Evolutionary conservation across 2,797 vertebrate genomes (phyloP), one percentile per base, ranked within the genome.

Genomic region (Pteropus rufus): DNA sequence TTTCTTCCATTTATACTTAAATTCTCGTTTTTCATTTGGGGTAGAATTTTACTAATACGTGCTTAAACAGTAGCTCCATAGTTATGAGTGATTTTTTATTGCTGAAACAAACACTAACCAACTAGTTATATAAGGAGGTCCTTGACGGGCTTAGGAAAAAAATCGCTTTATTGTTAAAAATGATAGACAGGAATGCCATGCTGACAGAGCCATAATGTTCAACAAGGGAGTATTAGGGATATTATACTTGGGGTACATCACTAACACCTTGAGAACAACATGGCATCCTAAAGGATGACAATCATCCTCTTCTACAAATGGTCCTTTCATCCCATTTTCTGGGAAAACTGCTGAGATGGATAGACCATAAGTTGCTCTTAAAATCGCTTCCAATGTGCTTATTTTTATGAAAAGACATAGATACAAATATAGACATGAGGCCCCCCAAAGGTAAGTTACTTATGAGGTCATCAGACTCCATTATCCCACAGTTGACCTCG

Each of bases 1-100:
- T 97, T 98, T 97, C 97, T 96, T 94, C 93, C 92, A 96, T 97
- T 98, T 98, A 96, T 96, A 98, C 98, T 97, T 97, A 98, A 97
- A 98, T 98, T 97, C 97, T 97, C 95, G 87, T 97, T 98, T 97
- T 96, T 96, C 97, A 96, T 97, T 98, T 98, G 89, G 94, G 97
- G 95, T 96, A 97, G 94, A 62, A 91, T 96, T 95, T 93, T 97
- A 96, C 95, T 96, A 97, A 97, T 29, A 94, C 72, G 89, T 94
- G 79, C 79, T 94, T 89, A 76, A 79, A 75, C 23, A 58, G 60
- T 31, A 86, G 39, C n/a, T 82, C 39, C n/a, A 79, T 60, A 67
- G 10, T 69, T 70, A 31, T 2, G 7, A 85, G 69, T 62, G 46
- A 36, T 23, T 95, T 94, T 60, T 80, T 16, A 21, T 29, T 46